These are phyloP conservation scores for Helicorthomorpha holstii DNA, from an alignment of 1,140 invertebrate genomes.

Conservation along the genomic window DNA sequence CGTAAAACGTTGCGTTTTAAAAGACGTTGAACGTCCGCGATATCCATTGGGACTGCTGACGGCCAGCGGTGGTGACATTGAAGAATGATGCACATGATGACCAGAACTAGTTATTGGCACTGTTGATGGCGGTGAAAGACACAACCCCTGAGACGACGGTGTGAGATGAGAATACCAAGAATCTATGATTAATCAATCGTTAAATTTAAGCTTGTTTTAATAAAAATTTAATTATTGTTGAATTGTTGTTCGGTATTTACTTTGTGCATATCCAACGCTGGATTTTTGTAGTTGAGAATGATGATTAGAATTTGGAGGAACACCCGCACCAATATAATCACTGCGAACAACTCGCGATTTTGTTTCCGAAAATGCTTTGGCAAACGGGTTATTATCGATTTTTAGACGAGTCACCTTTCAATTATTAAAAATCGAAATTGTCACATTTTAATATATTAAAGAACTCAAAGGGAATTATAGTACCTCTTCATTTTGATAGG, in stretches of 20 bases:
- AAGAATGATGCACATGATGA: too few species aligned
- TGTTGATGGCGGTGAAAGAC: neutral
- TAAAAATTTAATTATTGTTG: neutral
- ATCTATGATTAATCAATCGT: neutral
- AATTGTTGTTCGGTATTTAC: too few species aligned
- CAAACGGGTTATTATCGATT: slow-evolving; percentile 94
- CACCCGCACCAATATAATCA: slow-evolving; percentile 36
- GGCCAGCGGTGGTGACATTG: neutral
- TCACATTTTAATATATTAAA: too few species aligned
- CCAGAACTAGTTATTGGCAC: too few species aligned
- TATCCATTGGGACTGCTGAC: neutral
- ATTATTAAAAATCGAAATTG: too few species aligned
- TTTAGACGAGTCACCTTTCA: slow-evolving; percentile 75
- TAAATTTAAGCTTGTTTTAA: neutral
- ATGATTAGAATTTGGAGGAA: neutral
- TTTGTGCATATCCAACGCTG: slow-evolving; percentile 2
- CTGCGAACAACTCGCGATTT: too few species aligned
- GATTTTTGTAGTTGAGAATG: neutral
- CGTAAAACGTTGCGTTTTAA: neutral
- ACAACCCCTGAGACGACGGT: neutral
- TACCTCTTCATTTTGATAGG: slow-evolving; percentile 90
- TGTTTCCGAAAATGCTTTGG: slow-evolving; percentile 85
- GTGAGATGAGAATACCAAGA: neutral
- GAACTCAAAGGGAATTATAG: too few species aligned
- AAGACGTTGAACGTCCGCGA: neutral